Base-by-base conservation (phyloP, 2,113 vertebrate species). In the Chaetura pelagica region DNA sequence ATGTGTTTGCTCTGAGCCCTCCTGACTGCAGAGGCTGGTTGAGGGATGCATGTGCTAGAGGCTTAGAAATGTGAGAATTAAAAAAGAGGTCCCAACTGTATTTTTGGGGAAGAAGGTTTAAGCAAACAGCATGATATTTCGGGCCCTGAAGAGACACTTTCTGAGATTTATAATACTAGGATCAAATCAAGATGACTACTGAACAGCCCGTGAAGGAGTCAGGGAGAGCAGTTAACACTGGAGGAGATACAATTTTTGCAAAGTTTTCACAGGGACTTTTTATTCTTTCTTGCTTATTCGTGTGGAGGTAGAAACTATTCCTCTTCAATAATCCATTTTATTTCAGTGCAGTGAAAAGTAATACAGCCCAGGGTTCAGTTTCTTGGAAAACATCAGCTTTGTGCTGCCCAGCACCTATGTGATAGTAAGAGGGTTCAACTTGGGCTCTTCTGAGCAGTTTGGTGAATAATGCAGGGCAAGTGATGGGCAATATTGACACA, bases 71-170 rank as follows among this genome's bases (percentile, higher is more conserved):
- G 21, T 35, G 30, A 40, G 23, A 38, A 40, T 13, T 27, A 79
- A 78, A 79, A 63, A 27, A 1, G 0, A 27, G 1, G 0, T 24
- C 23, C 10, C 12, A 8, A 17, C 3, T 55, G 6, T 34, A 13
- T 30, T 73, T 63, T 30, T 12, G 1, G 5, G 49, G 23, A 85
- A 61, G 18, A 55, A 67, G 7, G 2, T 22, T 67, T 85, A 64
- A 79, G 24, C 11, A 38, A 84, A 18, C 8, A 40, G 8, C 26
- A 26, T 49, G 34, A 49, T 22, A 22, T 30, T 77, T 63, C 67
- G 24, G 7, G 40, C 8, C 21, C 27, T 30, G 27, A 66, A 23
- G 32, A 68, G 64, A 9, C 12, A n/a, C 83, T 86, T 86, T 73
- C n/a, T 40, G 63, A 27, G 23, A 8, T 49, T 49, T 49, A 11